Percentiles rank a stretch among this genome's conserved stretches.
These are phyloP conservation scores for Caenorhabditis wallacei DNA, from an alignment of 2,888 invertebrate genomes.

Conservation along the genomic window DNA sequence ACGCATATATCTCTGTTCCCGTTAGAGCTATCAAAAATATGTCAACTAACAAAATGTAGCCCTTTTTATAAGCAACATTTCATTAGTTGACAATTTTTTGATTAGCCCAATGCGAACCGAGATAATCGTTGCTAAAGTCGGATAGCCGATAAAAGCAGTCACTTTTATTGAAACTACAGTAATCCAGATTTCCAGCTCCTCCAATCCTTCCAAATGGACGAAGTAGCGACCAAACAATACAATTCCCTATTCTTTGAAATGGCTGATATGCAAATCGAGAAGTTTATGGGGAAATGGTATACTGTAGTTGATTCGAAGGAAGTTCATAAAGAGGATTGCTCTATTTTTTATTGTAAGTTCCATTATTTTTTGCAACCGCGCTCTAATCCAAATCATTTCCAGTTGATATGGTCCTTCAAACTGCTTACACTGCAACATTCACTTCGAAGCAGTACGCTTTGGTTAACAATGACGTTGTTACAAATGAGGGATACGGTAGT, in stretches of 20 bases:
- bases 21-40: too few relatives aligned
- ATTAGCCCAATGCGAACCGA: too few relatives aligned
- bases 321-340: slow-evolving; percentile 80
- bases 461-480: slow-evolving; percentile 63
- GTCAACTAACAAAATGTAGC: too few relatives aligned
- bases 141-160: too few relatives aligned
- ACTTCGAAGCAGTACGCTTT: slow-evolving; percentile 73
- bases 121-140: too few relatives aligned
- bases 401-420: slow-evolving; percentile 73
- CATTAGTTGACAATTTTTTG: too few relatives aligned
- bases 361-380: too few relatives aligned
- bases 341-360: slow-evolving; percentile 78
- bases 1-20: too few relatives aligned
- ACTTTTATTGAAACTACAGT: too few relatives aligned
- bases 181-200: slow-evolving; percentile 79
- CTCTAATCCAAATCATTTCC: slow-evolving; percentile 27
- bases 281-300: slow-evolving; percentile 81
- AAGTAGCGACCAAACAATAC: slow-evolving; percentile 80
- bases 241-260: slow-evolving; percentile 79
- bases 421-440: slow-evolving; percentile 77
- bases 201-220: slow-evolving; percentile 78
- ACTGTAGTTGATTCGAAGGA: slow-evolving; percentile 81
- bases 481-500: slow-evolving; percentile 76
- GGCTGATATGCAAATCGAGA: slow-evolving; percentile 80
- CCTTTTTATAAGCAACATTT: too few relatives aligned